These are phyloP conservation scores for Drosophila eohydei DNA, from an alignment of 2,888 invertebrate genomes.

Conservation along the genomic window DNA sequence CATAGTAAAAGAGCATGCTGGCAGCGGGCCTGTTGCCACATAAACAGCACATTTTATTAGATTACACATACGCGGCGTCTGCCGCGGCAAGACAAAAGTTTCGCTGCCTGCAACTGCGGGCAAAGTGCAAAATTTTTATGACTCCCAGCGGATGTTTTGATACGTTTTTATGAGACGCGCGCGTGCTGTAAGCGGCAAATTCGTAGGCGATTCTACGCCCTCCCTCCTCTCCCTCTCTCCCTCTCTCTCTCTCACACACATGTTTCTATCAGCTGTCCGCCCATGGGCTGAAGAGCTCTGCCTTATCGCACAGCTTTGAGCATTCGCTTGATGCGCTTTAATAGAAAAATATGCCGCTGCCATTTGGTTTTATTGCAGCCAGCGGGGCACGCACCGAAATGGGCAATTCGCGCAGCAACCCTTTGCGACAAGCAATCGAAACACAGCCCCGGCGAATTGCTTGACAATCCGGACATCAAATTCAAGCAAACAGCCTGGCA, in stretches of 20 bases:
- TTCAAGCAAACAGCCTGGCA: background rate
- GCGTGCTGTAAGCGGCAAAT: constrained; percentile 76
- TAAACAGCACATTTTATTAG: constrained; percentile 80
- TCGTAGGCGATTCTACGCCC: constrained; percentile 46
- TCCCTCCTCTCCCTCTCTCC: background rate
- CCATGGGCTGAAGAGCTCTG: constrained; percentile 7
- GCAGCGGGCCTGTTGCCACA: constrained; percentile 67
- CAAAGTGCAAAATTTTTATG: constrained; percentile 80
- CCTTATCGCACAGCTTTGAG: constrained; percentile 51
- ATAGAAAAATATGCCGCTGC: constrained; percentile 70
- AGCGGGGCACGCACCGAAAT: constrained; percentile 26
- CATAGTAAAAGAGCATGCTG: constrained; percentile 19
- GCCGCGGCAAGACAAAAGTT: constrained; percentile 32
- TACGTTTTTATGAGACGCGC: constrained; percentile 81
- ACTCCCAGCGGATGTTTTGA: constrained; percentile 81
- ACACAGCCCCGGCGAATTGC: background rate
- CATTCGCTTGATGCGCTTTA: constrained; percentile 62
- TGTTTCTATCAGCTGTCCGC: constrained; percentile 1
- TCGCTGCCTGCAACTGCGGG: constrained; percentile 42
- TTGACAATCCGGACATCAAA: background rate
- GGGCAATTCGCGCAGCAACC: constrained; percentile 1
- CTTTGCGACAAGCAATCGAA: background rate
- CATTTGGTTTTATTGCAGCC: constrained; percentile 65
- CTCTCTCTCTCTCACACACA: background rate
- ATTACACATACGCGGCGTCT: constrained; percentile 72